Evolutionary conservation across 2,797 vertebrate species (phyloP).

Genomic region (Tokudaia tokunoshimensis): DNA sequence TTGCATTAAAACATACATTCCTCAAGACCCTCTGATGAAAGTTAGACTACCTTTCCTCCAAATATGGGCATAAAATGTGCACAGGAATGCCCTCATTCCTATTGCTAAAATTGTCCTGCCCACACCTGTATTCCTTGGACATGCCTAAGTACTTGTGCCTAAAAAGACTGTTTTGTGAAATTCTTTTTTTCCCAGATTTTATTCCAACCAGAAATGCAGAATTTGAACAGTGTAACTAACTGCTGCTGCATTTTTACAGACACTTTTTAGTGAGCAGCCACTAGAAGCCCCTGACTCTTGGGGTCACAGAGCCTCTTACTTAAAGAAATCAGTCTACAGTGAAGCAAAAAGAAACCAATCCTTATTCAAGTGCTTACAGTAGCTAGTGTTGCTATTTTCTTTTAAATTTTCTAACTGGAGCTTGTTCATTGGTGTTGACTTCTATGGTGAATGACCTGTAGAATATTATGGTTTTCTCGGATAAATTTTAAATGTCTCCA

Average conservation of each 20-base stretch:
- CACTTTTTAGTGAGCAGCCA: neutral
- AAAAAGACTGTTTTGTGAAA: neutral
- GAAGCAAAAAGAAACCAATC: neutral
- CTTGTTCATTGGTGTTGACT: constrained; percentile 27
- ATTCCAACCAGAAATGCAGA: neutral
- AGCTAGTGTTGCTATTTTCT: neutral
- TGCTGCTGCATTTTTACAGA: neutral
- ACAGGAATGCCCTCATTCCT: neutral
- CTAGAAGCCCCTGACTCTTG: neutral
- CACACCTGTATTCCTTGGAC: neutral
- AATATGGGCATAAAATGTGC: neutral
- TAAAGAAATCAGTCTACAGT: neutral
- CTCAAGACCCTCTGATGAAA: neutral
- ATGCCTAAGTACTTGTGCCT: neutral
- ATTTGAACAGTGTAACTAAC: neutral
- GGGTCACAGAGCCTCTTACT: too few species aligned
- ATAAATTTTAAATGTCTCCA: neutral
- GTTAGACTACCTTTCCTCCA: neutral
- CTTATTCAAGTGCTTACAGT: neutral
- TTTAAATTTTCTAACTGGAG: neutral
- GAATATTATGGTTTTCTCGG: neutral
- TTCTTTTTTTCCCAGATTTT: neutral
- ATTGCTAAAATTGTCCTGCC: neutral
- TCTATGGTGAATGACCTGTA: neutral
- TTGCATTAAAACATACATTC: neutral